Base-by-base conservation (phyloP, 2,797 vertebrate genomes). In the Spatula clypeata region DNA sequence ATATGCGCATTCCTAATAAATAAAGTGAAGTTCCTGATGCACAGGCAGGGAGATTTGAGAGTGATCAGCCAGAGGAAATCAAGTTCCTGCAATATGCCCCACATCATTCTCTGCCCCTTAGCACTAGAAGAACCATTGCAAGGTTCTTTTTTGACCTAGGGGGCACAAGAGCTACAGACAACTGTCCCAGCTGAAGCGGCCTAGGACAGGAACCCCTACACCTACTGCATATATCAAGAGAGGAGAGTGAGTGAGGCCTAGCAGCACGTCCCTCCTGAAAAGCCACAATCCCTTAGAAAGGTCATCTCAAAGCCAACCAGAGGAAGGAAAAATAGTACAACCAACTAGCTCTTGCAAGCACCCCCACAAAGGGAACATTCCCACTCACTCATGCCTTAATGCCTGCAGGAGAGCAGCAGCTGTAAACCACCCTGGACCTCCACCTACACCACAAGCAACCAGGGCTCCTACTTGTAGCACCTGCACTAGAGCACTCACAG, bases 331-430 rank as follows among this genome's bases (percentile, higher is more conserved):
- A 87, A 27, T 9, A 65, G 9, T 7, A 2, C 14, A 65, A 16
- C 42, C 31, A 89, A 65, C 0, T 29, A 65, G 11, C 40, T 85
- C 40, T 62, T 61, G 16, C 60, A 90, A 85, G 26, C 44, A 64
- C 7, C 27, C 19, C 26, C 4, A 0, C 18, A 13, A 54, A 11
- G 11, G 26, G 4, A 81, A 71, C 15, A 27, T 5, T 3, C 32
- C 49, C 19, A 36, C 54, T 88, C 5, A 4, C 17, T 40, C 13
- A 19, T 13, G 2, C 21, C 8, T 75, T 73, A 51, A 54, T 26
- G 9, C 38, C 34, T 21, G 62, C 4, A 55, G 16, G 5, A 53
- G 5, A 6, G 0, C 18, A 47, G 18, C 26, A 36, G 10, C 72
- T 58, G 26, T 7, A 60, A 13, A 18, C n/a, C 23, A 80, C 13